Evolutionary conservation across 2,113 vertebrate species (phyloP), one percentile per base, ranked within the genome.

Genomic region (Nothoprocta pentlandii): DNA sequence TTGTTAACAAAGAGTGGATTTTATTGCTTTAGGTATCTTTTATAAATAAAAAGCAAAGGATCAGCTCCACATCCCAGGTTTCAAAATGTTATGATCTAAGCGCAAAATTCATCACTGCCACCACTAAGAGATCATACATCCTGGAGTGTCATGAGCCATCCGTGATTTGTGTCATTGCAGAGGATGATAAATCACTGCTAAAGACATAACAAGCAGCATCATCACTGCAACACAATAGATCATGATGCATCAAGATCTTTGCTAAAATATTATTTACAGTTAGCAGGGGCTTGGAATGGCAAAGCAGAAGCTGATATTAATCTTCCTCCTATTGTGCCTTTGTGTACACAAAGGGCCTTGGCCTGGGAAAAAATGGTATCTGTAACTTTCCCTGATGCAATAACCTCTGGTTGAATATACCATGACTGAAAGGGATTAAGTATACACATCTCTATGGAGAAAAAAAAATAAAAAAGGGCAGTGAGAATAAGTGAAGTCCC

Each of bases 141-240:
- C 97, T 97, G 95, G 94, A 94, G 92, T 91, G 97, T 96, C 97
- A 96, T 96, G 95, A 96, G 92, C 93, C 93, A 94, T 90, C 91
- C 86, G 15, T 95, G 97, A 97, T 97, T 97, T 97, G 97, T 98
- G 97, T 97, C 96, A 96, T 96, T 88, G 90, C 95, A 95, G 96
- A 97, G 96, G 94, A 97, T 97, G 97, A 98, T 97, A 97, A 97
- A 98, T 98, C 97, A 97, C 96, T 76, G 71, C 67, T 90, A 95
- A 97, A 97, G 97, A 97, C 95, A 90, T 90, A 97, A 96, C 97
- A 94, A 97, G 96, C 95, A 96, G 95, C 94, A 97, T 97, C 92
- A 94, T 95, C 25, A 4, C 97, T 96, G 85, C 97, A 87, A 73
- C 83, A 95, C 96, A 97, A 98, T 97, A 97, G 97, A 97, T 98